phyloP scores from a whole-genome alignment of 2,888 invertebrate genomes.

The Mimas tiliae region DNA sequence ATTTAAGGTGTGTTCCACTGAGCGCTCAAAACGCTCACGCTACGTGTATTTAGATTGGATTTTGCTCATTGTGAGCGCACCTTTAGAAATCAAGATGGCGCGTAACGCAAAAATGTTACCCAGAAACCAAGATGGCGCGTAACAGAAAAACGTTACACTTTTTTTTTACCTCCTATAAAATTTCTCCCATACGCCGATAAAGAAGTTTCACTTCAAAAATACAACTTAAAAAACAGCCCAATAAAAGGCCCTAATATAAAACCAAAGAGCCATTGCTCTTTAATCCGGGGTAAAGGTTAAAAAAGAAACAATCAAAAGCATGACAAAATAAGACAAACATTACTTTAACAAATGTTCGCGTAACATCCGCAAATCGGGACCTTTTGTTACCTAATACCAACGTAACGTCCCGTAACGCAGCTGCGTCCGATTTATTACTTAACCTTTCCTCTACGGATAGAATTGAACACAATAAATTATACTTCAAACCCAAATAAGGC shows the following conservation, averaged over 20 bases:
- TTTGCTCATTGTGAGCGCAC: too few relatives aligned
- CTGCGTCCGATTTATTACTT: slow-evolving; percentile 77
- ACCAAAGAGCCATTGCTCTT: background rate
- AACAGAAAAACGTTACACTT: too few relatives aligned
- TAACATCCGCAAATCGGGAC: slow-evolving; percentile 35
- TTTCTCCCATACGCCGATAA: too few relatives aligned
- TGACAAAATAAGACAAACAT: slow-evolving; percentile 22
- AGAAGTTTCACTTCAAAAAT: too few relatives aligned
- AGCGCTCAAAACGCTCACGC: too few relatives aligned
- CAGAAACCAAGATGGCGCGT: too few relatives aligned
- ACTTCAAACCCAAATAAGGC: slow-evolving; percentile 82
- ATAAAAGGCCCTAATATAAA: background rate
- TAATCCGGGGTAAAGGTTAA: background rate
- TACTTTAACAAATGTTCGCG: slow-evolving; percentile 15
- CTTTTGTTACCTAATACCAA: slow-evolving; percentile 78
- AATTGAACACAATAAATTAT: slow-evolving; percentile 84
- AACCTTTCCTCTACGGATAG: slow-evolving; percentile 80
- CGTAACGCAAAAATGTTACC: too few relatives aligned
- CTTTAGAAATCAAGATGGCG: too few relatives aligned
- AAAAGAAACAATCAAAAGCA: slow-evolving; percentile 1
- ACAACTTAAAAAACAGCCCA: too few relatives aligned
- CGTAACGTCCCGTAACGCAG: slow-evolving; percentile 78
- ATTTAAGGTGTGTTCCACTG: too few relatives aligned
- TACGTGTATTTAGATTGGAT: too few relatives aligned
- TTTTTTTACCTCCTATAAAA: too few relatives aligned